These are phyloP conservation scores for Thymelicus lineola DNA, from an alignment of 2,888 invertebrate species.

Conservation along the genomic window DNA sequence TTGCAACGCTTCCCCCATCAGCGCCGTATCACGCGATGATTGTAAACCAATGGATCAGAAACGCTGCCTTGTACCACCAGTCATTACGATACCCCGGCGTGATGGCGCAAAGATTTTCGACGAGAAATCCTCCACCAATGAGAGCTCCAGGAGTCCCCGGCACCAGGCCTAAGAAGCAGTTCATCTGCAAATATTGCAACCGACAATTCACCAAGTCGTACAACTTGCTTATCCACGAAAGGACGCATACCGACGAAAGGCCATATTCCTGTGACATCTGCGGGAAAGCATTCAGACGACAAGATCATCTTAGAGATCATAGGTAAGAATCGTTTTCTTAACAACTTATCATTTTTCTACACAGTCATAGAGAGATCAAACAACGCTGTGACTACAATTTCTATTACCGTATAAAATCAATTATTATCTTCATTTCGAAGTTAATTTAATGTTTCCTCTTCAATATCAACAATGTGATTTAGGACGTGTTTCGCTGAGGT, in stretches of 20 bases:
- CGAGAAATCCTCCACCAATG: constrained; percentile 82
- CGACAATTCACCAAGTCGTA: constrained; percentile 99
- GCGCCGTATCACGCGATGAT: constrained; percentile 86
- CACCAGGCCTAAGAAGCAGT: constrained; percentile 91
- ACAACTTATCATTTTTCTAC: not conserved
- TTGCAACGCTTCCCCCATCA: constrained; percentile 73
- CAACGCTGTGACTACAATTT: constrained; percentile 22
- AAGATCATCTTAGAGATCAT: constrained; percentile 96
- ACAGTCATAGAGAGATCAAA: not conserved
- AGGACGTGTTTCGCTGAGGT: constrained; percentile 69
- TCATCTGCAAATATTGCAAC: constrained; percentile 99
- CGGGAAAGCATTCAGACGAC: constrained; percentile 97
- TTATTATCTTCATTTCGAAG: constrained; percentile 57
- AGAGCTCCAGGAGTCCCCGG: constrained; percentile 85
- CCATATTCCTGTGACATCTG: constrained; percentile 98
- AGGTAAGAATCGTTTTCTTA: constrained; percentile 82
- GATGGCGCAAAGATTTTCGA: constrained; percentile 80
- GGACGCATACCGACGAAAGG: constrained; percentile 98
- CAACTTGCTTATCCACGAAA: constrained; percentile 98
- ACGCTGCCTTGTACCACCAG: constrained; percentile 88
- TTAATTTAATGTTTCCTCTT: constrained; percentile 67
- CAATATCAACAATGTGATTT: constrained; percentile 76
- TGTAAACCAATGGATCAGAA: constrained; percentile 91
- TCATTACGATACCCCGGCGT: constrained; percentile 75
- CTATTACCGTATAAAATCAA: constrained; percentile 41